These are phyloP conservation scores for Patella ulyssiponensis DNA, from an alignment of 2,888 invertebrate genomes.

Conservation along the genomic window DNA sequence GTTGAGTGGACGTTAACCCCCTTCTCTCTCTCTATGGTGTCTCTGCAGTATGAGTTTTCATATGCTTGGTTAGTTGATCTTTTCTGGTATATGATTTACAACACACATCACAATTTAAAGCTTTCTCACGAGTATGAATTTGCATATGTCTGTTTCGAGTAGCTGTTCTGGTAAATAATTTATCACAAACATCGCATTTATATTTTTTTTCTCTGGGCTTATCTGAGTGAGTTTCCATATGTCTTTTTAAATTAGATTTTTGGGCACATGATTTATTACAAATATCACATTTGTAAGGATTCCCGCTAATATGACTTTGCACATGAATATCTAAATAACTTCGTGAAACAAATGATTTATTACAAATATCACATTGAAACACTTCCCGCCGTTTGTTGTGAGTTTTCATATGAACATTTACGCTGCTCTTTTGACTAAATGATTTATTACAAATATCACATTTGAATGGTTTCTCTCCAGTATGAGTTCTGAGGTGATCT, in stretches of 20 bases:
- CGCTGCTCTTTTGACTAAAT: background rate
- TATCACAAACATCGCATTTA: conserved; percentile 1
- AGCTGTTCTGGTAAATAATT: background rate
- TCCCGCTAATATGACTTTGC: too few species aligned
- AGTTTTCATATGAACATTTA: background rate
- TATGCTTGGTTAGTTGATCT: too few species aligned
- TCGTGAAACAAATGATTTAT: too few species aligned
- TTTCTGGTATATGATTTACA: too few species aligned
- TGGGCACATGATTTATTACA: too few species aligned
- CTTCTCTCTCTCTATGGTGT: too few species aligned
- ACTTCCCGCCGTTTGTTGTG: background rate
- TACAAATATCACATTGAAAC: background rate
- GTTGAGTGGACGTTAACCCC: too few species aligned
- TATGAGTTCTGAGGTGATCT: background rate
- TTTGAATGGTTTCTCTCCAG: background rate
- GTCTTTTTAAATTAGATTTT: background rate
- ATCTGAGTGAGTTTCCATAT: background rate
- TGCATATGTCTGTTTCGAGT: background rate
- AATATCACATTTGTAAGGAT: too few species aligned
- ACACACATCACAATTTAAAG: background rate
- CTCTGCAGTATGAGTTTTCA: too few species aligned
- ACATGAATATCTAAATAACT: too few species aligned
- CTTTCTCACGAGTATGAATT: background rate
- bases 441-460: background rate
- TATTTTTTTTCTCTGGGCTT: background rate